Conservation (phyloP, 2,113 vertebrate species). For the Ailurus styani region DNA sequence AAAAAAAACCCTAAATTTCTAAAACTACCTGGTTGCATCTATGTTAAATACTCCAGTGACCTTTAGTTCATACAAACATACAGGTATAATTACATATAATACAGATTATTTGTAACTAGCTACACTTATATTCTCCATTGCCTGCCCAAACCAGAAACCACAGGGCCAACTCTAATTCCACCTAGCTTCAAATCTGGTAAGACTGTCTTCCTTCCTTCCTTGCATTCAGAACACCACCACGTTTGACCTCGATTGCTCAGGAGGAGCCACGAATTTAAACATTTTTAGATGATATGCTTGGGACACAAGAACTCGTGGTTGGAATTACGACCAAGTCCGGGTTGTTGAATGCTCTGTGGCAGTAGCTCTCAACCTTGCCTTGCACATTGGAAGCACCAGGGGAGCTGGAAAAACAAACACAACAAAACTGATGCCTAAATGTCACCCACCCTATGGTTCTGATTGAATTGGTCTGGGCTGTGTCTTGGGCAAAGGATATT, state of each 20-base stretch:
- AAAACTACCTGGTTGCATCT: not conserved
- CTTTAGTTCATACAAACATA: not conserved
- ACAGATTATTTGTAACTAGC: not conserved
- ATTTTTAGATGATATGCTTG: not conserved
- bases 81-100: too few species aligned
- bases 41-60: not conserved
- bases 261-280: not conserved
- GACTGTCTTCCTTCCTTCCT: not conserved
- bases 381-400: rapidly evolving
- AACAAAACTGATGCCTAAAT: not conserved
- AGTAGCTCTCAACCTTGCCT: not conserved
- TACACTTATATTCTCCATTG: not conserved
- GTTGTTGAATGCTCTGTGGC: not conserved
- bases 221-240: not conserved
- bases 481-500: not conserved
- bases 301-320: not conserved
- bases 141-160: not conserved
- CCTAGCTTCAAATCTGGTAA: not conserved
- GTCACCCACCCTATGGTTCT: not conserved
- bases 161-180: not conserved
- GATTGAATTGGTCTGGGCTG: not conserved
- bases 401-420: not conserved
- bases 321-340: not conserved
- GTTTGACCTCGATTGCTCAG: not conserved
- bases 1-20: not conserved